A percentile compares a stretch with the other conserved stretches of the same genome.
Evolutionary conservation across 2,113 vertebrate species (phyloP).

Genomic region (Phalacrocorax aristotelis): DNA sequence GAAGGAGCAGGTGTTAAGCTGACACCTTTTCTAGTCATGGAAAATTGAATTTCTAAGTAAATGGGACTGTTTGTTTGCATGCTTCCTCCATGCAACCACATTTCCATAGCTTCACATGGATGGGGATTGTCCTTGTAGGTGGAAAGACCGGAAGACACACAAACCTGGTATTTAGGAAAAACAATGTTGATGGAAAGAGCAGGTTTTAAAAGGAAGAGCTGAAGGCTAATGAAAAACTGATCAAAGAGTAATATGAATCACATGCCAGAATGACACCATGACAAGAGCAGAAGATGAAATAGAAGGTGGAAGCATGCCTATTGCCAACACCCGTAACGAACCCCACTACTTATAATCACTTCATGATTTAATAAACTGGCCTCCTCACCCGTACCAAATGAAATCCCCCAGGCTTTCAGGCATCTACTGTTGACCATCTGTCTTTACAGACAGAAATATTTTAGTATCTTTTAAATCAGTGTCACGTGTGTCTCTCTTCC

Average conservation of each 20-base stretch:
- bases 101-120: not conserved
- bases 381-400: not conserved
- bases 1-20: not conserved
- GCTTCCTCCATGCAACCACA: not conserved
- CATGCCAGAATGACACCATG: not conserved
- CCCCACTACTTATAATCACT: not conserved
- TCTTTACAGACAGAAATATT: not conserved
- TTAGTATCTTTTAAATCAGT: not conserved
- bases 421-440: not conserved
- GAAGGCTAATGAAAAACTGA: not conserved
- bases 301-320: not conserved
- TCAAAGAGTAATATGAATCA: not conserved
- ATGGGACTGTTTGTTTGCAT: not conserved
- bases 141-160: not conserved
- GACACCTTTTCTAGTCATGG: not conserved
- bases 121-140: not conserved
- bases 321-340: not conserved
- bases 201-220: not conserved
- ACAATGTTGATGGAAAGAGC: not conserved
- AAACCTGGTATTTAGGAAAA: not conserved
- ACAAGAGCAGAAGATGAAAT: not conserved
- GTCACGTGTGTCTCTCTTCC: not conserved
- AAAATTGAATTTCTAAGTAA: not conserved
- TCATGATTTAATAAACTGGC: not conserved
- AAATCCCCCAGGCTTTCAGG: not conserved